Evolutionary conservation across 2,113 vertebrate species (phyloP).

Genomic region (Pseudorectes ferrugineus): DNA sequence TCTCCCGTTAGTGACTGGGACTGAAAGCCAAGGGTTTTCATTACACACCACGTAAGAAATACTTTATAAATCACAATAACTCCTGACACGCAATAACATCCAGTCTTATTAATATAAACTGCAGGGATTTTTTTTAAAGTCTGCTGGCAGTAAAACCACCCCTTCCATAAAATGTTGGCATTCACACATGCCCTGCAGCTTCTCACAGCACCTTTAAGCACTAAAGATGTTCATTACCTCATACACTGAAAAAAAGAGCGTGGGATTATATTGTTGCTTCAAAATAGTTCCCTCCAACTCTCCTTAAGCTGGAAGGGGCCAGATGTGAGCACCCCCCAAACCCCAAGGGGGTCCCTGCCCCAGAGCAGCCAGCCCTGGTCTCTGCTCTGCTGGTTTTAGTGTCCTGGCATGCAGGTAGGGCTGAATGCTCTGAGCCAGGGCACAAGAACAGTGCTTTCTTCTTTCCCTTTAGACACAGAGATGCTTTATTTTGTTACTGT

Average conservation of each 20-base stretch:
- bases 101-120: constrained; percentile 72
- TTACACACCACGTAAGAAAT: constrained; percentile 49
- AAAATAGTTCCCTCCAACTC: background rate
- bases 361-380: background rate
- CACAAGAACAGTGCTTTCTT: background rate
- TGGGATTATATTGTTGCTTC: background rate
- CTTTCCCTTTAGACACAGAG: background rate
- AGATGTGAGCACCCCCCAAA: background rate
- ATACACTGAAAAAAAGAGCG: background rate
- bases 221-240: constrained; percentile 39
- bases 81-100: constrained; percentile 71
- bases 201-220: constrained; percentile 43
- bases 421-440: background rate
- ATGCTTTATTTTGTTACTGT: background rate
- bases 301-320: background rate
- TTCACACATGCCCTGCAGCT: constrained; percentile 43
- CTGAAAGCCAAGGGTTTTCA: constrained; percentile 63
- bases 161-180: constrained; percentile 57
- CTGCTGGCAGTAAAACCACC: constrained; percentile 62
- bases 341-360: accelerated
- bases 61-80: constrained; percentile 75
- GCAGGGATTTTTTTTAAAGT: constrained; percentile 30
- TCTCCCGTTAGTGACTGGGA: constrained; percentile 50
- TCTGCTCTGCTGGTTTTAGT: background rate
- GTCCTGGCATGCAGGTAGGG: accelerated